A percentile compares a stretch with the other conserved stretches of the same genome.
These are phyloP conservation scores for Ctenodactylus gundi DNA, from an alignment of 2,113 vertebrate species.

Conservation along the genomic window DNA sequence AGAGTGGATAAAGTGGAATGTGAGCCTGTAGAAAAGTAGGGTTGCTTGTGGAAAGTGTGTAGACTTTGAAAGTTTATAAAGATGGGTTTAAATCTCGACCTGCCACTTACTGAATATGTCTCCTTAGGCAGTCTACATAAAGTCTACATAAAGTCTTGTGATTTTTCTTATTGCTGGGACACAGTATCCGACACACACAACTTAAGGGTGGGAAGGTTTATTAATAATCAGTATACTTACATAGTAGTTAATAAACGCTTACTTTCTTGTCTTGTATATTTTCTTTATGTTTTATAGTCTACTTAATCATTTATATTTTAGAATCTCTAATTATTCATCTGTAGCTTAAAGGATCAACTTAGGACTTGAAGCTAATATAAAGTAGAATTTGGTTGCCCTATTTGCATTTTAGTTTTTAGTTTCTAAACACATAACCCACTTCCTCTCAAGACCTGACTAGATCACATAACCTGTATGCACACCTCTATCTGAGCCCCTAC, in stretches of 20 bases:
- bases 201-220: too few relatives aligned
- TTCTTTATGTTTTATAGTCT: not conserved
- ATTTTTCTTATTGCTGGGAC: too few relatives aligned
- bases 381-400: not conserved
- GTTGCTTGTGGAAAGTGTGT: not conserved
- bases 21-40: not conserved
- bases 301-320: not conserved
- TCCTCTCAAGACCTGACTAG: not conserved
- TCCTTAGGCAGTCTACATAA: not conserved
- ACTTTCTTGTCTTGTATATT: conserved; percentile 8
- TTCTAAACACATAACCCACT: not conserved
- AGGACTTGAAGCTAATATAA: not conserved
- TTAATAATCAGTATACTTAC: not conserved
- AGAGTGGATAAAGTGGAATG: not conserved
- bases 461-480: not conserved
- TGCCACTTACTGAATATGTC: not conserved
- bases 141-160: too few relatives aligned
- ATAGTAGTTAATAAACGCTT: not conserved
- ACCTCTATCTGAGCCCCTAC: not conserved
- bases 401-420: not conserved
- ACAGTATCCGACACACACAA: too few relatives aligned
- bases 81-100: not conserved
- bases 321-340: not conserved
- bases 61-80: not conserved
- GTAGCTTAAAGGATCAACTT: not conserved